Evolutionary conservation across 2,113 vertebrate species (phyloP).

Genomic region (Ahaetulla prasina): DNA sequence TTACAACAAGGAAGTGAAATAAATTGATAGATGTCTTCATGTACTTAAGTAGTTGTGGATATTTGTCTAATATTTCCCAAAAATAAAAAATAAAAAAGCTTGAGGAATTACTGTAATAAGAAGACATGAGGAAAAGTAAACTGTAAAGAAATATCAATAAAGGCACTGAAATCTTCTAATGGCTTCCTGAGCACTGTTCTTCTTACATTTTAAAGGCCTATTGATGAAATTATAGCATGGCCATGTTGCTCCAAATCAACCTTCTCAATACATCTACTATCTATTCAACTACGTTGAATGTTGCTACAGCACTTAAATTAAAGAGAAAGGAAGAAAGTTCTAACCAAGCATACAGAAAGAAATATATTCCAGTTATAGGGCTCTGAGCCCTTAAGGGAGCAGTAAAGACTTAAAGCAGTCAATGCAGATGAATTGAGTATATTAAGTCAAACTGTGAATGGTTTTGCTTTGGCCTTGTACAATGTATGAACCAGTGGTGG

Average conservation of each 20-base stretch:
- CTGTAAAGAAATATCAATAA: background rate
- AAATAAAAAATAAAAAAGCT: background rate
- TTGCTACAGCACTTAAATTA: background rate
- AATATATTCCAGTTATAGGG: background rate
- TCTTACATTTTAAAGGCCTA: background rate
- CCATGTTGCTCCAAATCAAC: background rate
- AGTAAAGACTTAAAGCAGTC: background rate
- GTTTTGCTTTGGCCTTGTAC: background rate
- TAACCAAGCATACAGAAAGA: background rate
- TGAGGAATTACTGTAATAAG: background rate
- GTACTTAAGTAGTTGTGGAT: background rate
- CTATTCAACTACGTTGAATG: background rate
- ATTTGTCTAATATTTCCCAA: background rate
- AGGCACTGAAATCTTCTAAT: background rate
- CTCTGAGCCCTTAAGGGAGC: background rate
- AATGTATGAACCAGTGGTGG: background rate
- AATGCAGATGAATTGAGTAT: background rate
- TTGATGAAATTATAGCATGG: background rate
- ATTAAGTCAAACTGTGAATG: background rate
- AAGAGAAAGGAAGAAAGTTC: background rate
- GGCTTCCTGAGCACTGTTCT: background rate
- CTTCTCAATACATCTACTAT: background rate
- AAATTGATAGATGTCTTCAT: background rate
- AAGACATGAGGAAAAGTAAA: background rate
- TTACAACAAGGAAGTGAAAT: background rate